phyloP scores from a whole-genome alignment of 2,888 invertebrate genomes.

The Drosophila borborema region DNA sequence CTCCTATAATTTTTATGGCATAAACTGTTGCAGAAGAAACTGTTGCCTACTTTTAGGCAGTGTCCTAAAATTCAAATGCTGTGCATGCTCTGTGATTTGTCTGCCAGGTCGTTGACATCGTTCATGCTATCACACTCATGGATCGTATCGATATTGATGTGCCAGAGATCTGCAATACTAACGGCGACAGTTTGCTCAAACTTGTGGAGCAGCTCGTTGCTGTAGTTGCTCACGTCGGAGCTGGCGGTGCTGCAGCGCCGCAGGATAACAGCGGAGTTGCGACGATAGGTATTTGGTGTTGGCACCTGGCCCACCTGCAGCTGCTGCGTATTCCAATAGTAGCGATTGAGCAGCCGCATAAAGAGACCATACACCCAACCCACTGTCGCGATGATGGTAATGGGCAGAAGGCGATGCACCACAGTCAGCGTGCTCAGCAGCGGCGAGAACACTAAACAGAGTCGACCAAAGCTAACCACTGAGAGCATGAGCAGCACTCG shows the following conservation, averaged over 20 bases:
- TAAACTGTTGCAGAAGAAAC: neutral
- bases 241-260: constrained; percentile 73
- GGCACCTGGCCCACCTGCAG: constrained; percentile 77
- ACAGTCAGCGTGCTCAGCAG: constrained; percentile 77
- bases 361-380: constrained; percentile 80
- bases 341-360: constrained; percentile 80
- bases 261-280: constrained; percentile 73
- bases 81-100: constrained; percentile 51
- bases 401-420: constrained; percentile 80
- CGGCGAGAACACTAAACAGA: constrained; percentile 81
- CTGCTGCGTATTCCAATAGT: constrained; percentile 82
- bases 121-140: constrained; percentile 52
- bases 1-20: constrained; percentile 16
- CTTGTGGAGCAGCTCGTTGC: constrained; percentile 50
- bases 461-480: constrained; percentile 80
- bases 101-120: constrained; percentile 22
- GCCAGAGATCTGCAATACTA: constrained; percentile 82
- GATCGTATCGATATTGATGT: constrained; percentile 66
- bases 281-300: constrained; percentile 80
- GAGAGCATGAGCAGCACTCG: constrained; percentile 78
- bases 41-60: constrained; percentile 53
- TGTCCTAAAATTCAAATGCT: constrained; percentile 42
- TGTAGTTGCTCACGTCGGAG: constrained; percentile 64
- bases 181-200: constrained; percentile 70
- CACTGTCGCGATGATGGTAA: constrained; percentile 81